These are phyloP conservation scores for Hylomyscus alleni DNA, from an alignment of 2,797 vertebrate genomes.

Conservation along the genomic window DNA sequence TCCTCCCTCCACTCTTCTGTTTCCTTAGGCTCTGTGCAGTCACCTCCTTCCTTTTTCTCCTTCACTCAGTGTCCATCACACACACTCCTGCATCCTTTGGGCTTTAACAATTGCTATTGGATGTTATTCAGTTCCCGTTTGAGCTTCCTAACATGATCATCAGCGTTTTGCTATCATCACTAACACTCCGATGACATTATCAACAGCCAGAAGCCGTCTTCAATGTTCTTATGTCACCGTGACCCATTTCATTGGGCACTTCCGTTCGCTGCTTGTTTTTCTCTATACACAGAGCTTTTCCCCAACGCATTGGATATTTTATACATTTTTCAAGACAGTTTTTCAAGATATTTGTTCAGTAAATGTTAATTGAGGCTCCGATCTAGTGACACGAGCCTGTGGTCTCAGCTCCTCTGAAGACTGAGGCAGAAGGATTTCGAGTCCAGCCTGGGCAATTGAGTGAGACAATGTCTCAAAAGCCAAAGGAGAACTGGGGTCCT, in stretches of 20 bases:
- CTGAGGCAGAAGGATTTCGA: neutral
- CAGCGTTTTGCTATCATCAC: no score
- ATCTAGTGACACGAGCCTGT: no score
- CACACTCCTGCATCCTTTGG: neutral
- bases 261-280: neutral
- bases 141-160: neutral
- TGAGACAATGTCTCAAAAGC: neutral
- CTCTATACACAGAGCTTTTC: neutral
- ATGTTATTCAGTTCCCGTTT: neutral
- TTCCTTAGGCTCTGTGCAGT: neutral
- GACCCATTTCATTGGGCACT: neutral
- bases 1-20: neutral
- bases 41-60: neutral
- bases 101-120: neutral
- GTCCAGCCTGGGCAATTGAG: neutral
- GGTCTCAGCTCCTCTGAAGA: neutral
- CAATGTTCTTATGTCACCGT: neutral
- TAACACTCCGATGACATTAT: neutral
- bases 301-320: neutral
- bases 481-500: neutral
- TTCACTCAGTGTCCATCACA: neutral
- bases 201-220: neutral
- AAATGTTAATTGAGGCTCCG: neutral
- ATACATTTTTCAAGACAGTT: neutral
- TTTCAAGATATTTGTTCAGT: neutral